Evolutionary conservation across 1,140 invertebrate species (phyloP).

Genomic region (Hyles vespertilio): DNA sequence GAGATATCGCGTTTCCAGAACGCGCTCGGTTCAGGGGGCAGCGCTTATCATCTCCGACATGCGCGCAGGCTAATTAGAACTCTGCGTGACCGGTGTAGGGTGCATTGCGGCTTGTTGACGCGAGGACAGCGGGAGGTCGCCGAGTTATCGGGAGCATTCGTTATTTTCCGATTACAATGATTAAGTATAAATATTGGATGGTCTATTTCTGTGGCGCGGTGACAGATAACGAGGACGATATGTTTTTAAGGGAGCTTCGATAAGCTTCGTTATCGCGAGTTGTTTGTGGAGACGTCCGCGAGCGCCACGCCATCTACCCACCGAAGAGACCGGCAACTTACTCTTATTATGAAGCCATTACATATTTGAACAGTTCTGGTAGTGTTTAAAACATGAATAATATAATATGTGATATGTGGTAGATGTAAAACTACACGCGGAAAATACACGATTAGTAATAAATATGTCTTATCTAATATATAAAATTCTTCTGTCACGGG

Average conservation of each 20-base stretch:
- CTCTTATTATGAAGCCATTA: too few relatives aligned
- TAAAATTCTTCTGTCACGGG: too few relatives aligned
- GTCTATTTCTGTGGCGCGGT: constrained; percentile 27
- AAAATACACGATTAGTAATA: too few relatives aligned
- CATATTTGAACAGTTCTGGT: too few relatives aligned
- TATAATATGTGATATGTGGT: too few relatives aligned
- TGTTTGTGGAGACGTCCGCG: constrained; percentile 2
- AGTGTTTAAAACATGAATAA: too few relatives aligned
- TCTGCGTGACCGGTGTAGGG: background rate
- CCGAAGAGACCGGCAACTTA: too few relatives aligned
- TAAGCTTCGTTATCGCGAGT: constrained; percentile 22
- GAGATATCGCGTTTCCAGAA: constrained; percentile 20
- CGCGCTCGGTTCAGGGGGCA: constrained; percentile 24
- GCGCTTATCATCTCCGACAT: constrained; percentile 19
- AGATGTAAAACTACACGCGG: too few relatives aligned
- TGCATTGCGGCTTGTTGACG: background rate
- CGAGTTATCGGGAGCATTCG: constrained; percentile 25
- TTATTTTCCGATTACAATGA: constrained; percentile 39
- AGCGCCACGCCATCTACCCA: background rate
- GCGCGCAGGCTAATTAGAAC: constrained; percentile 1
- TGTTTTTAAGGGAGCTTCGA: constrained; percentile 21
- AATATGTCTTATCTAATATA: too few relatives aligned
- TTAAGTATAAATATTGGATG: constrained; percentile 33
- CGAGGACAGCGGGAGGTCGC: constrained; percentile 11
- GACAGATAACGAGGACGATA: constrained; percentile 22